phyloP scores from a whole-genome alignment of 2,888 invertebrate species.

The Lomographa bimaculata region DNA sequence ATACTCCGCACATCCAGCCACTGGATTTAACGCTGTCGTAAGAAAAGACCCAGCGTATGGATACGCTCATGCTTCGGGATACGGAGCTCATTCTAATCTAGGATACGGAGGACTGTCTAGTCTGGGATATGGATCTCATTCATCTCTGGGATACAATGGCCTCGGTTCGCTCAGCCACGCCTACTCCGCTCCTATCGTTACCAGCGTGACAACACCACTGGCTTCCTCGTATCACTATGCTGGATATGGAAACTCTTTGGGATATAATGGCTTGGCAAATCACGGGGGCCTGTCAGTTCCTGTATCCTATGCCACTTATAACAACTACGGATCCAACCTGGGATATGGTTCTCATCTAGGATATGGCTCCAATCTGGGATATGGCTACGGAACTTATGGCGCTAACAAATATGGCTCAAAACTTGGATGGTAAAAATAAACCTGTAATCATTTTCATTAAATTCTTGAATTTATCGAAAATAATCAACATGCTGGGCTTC shows the following conservation, averaged over 20 bases:
- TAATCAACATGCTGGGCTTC: no score
- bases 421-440: constrained; percentile 8
- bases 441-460: no score
- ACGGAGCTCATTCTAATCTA: constrained; percentile 2
- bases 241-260: constrained; percentile 13
- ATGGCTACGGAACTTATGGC: constrained; percentile 24
- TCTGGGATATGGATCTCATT: constrained; percentile 9
- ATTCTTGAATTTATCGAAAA: no score
- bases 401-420: constrained; percentile 14
- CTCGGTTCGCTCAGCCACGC: constrained; percentile 5
- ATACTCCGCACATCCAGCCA: constrained; percentile 70
- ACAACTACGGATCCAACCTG: constrained; percentile 15
- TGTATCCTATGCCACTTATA: constrained; percentile 11
- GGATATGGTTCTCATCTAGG: constrained; percentile 21
- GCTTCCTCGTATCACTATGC: constrained; percentile 6
- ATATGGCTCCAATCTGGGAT: constrained; percentile 6
- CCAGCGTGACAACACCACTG: background rate
- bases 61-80: constrained; percentile 14
- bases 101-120: no score
- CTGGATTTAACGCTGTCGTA: constrained; percentile 79
- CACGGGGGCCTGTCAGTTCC: constrained; percentile 8
- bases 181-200: constrained; percentile 1
- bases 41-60: constrained; percentile 54
- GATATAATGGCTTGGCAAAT: constrained; percentile 10
- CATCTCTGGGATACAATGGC: constrained; percentile 8